Evolutionary conservation across 2,797 vertebrate species (phyloP).

Genomic region (Allobates femoralis): DNA sequence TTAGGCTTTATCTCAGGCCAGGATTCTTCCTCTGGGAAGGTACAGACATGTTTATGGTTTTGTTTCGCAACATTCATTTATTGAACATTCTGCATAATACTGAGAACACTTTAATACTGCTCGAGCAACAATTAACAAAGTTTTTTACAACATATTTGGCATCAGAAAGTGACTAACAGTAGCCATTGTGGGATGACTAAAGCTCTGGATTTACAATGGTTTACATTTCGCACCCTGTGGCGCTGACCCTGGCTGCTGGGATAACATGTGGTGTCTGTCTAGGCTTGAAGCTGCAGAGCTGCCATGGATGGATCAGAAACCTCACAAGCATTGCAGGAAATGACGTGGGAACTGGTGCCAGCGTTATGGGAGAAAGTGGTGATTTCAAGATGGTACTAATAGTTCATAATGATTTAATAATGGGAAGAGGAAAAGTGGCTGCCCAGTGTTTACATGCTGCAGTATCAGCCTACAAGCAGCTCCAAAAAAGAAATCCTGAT

Average conservation of each 20-base stretch:
- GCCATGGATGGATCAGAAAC: conserved; percentile 64
- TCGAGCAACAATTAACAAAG: too few relatives aligned
- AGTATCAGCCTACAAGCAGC: conserved; percentile 91
- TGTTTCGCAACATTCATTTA: too few relatives aligned
- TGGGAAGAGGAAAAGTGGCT: conserved; percentile 96
- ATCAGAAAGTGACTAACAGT: too few relatives aligned
- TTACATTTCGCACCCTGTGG: conserved; percentile 70
- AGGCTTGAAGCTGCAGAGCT: conserved; percentile 85
- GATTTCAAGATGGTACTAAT: conserved; percentile 95
- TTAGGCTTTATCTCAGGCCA: too few relatives aligned
- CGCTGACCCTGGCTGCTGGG: conserved; percentile 79
- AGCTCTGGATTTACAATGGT: conserved; percentile 84
- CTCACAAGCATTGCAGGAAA: accelerated
- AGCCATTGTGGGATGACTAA: too few relatives aligned
- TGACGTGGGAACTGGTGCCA: conserved; percentile 68
- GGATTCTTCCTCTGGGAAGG: too few relatives aligned
- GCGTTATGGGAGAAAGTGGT: conserved; percentile 86
- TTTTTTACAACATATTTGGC: too few relatives aligned
- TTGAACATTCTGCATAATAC: too few relatives aligned
- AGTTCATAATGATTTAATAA: conserved; percentile 93
- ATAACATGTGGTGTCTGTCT: conserved; percentile 86
- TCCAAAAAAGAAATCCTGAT: conserved; percentile 84
- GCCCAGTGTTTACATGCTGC: conserved; percentile 96
- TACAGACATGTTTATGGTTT: too few relatives aligned
- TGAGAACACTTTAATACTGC: too few relatives aligned